Evolutionary conservation across 2,888 invertebrate species (phyloP), one percentile per base, ranked within the genome.

Genomic region (Zaprionus bogoriensis): DNA sequence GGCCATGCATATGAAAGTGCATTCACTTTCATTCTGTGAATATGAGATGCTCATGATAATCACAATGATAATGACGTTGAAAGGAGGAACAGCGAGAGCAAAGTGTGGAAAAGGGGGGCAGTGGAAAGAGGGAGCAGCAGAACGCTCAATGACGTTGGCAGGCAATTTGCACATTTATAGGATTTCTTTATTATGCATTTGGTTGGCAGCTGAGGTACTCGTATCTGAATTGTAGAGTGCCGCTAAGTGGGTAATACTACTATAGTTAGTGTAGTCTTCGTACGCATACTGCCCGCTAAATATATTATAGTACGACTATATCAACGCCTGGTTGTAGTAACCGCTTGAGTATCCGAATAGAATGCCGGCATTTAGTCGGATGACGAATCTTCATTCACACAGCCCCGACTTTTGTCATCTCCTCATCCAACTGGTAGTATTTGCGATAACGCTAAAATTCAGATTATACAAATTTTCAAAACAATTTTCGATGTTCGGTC

Each of bases 1-100:
- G 61, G 52, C 65, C 68, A 80, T 80, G 79, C 78, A 83, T 83
- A 82, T 77, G 77, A 85, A 83, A 82, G 77, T 82, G 77, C 86
- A 82, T 82, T 82, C 81, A 85, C 81, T 83, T 82, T 83, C 80
- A 74, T 72, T 59, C 69, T 57, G 57, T 63, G 83, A 54, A 66
- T 63, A 62, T 59, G 55, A 58, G 54, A 42, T 55, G 55, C 53
- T 60, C 28, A 61, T 72, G 66, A 66, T 72, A 53, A 79, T 77
- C 48, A 72, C 46, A 58, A 54, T 39, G 36, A 17, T 19, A 9
- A 46, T 50, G 50, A 32, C 27, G 27, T 19, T 51, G 38, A 27
- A 27, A 23, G 23, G 23, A 32, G 30, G 62, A 30, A 42, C 50
- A 59, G 51, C 68, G 17, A 14, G 9, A 4, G 3, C 2, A 42